Evolutionary conservation across 2,113 vertebrate species (phyloP).

Genomic region (Buteo buteo): DNA sequence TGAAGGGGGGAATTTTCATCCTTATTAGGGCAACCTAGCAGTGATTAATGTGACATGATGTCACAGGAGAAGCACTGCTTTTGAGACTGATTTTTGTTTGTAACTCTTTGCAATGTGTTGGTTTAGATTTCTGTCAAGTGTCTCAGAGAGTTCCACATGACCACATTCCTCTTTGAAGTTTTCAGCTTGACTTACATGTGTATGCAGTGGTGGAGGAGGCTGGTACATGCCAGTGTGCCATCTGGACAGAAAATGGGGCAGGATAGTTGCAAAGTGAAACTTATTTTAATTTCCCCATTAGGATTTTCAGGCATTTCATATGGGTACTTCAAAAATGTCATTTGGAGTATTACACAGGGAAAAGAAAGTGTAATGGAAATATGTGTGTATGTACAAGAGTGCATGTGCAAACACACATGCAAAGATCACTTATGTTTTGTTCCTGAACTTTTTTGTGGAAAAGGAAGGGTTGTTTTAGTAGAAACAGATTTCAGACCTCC

Average conservation of each 20-base stretch:
- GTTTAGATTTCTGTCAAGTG: constrained; percentile 31
- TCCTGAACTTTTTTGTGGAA: not conserved
- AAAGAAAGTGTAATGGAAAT: not conserved
- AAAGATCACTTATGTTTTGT: not conserved
- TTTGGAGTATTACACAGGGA: not conserved
- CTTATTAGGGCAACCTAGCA: constrained; percentile 42
- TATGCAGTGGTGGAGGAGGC: not conserved
- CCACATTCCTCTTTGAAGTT: not conserved
- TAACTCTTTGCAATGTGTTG: not conserved
- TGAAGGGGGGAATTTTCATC: constrained; percentile 23
- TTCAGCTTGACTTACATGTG: not conserved
- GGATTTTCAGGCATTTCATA: not conserved
- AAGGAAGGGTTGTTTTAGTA: not conserved
- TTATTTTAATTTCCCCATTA: not conserved
- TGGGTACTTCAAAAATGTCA: not conserved
- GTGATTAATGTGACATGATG: constrained; percentile 8
- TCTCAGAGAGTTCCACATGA: not conserved
- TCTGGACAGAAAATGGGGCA: not conserved
- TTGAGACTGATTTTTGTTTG: not conserved
- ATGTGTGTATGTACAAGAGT: not conserved
- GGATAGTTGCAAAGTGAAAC: not conserved
- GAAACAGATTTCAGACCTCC: not conserved
- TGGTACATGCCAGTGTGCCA: not conserved
- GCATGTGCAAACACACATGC: not conserved
- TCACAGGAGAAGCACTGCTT: constrained; percentile 10